Evolutionary conservation across 2,113 vertebrate genomes (phyloP), one percentile per base, ranked within the genome.

Genomic region (Malurus melanocephalus): DNA sequence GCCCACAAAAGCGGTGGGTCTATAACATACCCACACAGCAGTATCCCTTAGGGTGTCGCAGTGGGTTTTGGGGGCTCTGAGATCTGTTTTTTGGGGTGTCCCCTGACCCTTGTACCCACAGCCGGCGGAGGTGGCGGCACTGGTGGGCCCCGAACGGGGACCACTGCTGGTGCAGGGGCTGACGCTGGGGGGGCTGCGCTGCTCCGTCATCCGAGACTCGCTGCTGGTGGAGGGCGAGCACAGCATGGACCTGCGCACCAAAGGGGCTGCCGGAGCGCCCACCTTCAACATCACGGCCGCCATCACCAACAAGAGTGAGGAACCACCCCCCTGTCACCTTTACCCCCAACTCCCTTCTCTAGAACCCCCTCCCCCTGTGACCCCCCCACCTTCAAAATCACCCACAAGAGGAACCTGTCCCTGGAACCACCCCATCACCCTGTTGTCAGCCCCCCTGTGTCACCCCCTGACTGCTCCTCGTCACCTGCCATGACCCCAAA

Each of bases 201-300:
- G 84, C 84, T 86, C 84, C 14, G 84, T 86, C 49, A 78, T 86
- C 84, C 84, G 84, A 6, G 84, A 86, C 74, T 86, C 84, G 24
- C 84, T 86, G 84, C 74, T 86, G 49, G 84, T 86, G 74, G 84
- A 86, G 57, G 84, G 84, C 0, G 84, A 86, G 49, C 74, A 86
- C 74, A 86, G 84, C 84, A 86, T 86, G 84, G 84, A 86, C 57
- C 84, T 86, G 84, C 84, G 84, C 84, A 86, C 74, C 74, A 86
- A 86, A 65, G 84, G 74, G 33, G 84, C 65, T 1, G 84, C 84
- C 2, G 84, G 84, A 33, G 74, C 84, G 6, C 84, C 84, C 65
- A 86, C 84, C 65, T 78, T 71, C 84, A 86, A 86, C 83, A 86
- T 86, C 65, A 86, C 83, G 24, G 83, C 83, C 6, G 83, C 83